Conservation (phyloP, 2,113 vertebrate genomes). For the Trogon surrucura region DNA sequence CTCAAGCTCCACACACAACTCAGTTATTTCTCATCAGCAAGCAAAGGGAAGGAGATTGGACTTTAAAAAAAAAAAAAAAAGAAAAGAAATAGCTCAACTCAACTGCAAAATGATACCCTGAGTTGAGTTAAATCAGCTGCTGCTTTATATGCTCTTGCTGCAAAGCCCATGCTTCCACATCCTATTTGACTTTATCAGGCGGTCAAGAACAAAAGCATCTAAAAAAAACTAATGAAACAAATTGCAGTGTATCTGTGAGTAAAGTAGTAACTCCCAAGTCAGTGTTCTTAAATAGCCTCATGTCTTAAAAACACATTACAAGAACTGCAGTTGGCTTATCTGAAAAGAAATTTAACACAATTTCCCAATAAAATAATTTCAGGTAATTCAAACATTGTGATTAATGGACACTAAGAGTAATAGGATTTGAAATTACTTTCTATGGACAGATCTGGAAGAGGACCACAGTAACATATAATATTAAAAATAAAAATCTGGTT, state of each 20-base stretch:
- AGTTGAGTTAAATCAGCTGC: background rate
- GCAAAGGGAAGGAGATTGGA: background rate
- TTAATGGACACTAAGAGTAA: background rate
- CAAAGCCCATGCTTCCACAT: background rate
- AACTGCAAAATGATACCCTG: background rate
- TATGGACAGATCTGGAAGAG: background rate
- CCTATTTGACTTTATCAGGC: background rate
- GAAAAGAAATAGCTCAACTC: background rate
- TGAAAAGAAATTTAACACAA: background rate
- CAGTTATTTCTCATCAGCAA: background rate
- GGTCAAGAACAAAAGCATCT: background rate
- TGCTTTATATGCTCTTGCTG: background rate
- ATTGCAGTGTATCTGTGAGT: background rate
- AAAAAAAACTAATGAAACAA: background rate
- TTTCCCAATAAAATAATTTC: conserved; percentile 2
- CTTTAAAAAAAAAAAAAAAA: background rate
- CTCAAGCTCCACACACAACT: background rate
- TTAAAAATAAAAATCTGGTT: background rate
- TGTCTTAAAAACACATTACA: background rate
- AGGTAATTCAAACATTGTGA: background rate
- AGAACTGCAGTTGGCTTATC: background rate
- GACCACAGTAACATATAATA: background rate
- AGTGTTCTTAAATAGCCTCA: background rate
- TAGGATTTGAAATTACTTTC: background rate
- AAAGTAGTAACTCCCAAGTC: background rate